phyloP scores from a whole-genome alignment of 2,113 vertebrate species.

The Larimichthys crocea region DNA sequence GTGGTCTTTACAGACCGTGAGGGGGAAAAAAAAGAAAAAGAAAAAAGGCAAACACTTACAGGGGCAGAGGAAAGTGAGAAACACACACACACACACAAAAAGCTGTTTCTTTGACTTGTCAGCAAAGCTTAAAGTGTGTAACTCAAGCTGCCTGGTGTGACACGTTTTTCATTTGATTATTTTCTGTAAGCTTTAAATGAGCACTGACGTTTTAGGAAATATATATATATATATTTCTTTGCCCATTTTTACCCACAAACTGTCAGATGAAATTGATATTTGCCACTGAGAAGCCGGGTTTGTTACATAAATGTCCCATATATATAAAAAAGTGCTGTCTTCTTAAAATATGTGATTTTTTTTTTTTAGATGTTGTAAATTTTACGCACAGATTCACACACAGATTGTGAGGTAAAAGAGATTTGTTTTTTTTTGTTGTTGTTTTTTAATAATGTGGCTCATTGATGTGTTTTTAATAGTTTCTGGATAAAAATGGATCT shows the following conservation, averaged over 20 bases:
- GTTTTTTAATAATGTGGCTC: no score
- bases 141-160: slow-evolving; percentile 4
- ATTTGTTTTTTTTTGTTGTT: no score
- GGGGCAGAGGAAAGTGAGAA: slow-evolving; percentile 25
- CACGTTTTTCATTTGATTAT: slow-evolving; percentile 1
- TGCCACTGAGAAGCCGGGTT: slow-evolving; percentile 14
- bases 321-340: slow-evolving; percentile 37
- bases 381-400: no score
- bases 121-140: slow-evolving; percentile 4
- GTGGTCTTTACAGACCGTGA: slow-evolving; percentile 40
- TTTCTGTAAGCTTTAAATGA: slow-evolving; percentile 27
- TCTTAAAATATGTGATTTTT: slow-evolving; percentile 21
- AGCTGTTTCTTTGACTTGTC: slow-evolving; percentile 21
- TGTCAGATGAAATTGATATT: slow-evolving; percentile 34
- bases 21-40: background rate
- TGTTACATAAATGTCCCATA: slow-evolving; percentile 52
- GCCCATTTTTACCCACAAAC: slow-evolving; percentile 23
- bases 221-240: slow-evolving; percentile 1
- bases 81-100: slow-evolving; percentile 5
- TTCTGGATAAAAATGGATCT: no score
- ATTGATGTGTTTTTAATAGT: no score
- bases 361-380: slow-evolving; percentile 3
- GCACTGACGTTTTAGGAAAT: slow-evolving; percentile 25
- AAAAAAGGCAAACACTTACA: slow-evolving; percentile 26
- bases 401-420: background rate